Evolutionary conservation across 1,140 invertebrate species (phyloP), one percentile per base, ranked within the genome.

Genomic region (Drosophila varians): DNA sequence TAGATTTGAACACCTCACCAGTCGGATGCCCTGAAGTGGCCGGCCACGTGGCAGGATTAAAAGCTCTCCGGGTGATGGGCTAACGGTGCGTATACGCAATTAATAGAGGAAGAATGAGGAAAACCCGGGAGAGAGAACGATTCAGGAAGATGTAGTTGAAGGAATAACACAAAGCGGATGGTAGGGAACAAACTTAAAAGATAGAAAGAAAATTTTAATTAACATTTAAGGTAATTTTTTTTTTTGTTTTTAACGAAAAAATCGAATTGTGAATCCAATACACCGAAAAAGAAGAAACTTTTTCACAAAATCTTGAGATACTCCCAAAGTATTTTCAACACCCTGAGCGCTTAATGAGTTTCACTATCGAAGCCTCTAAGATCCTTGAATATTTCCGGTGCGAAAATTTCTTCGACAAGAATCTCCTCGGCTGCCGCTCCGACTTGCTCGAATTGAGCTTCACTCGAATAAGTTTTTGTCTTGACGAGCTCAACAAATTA

Each of bases 401-500:
- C 60, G 16, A 21, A 64, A 64, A 64, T 64, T 46, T n/a, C 8
- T 64, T 26, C 6, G 7, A n/a, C 26, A 64, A 64, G 60, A 64
- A 64, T 64, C 42, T 61, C 28, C n/a, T 14, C 16, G 7, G 19
- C 14, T 34, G 36, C 26, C 14, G 16, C 60, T 21, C 6, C 28
- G 53, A 68, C 46, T 68, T 66, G 9, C 31, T 45, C 31, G 25
- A 42, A 43, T 45, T 42, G 45, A 34, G 46, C 26, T 64, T 31
- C 12, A 25, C 11, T 64, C 18, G 23, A 16, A 48, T 19, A 36
- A 54, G 61, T 65, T 68, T 42, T 40, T 55, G 26, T 28, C 42
- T 12, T 61, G 12, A 64, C 38, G 60, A 64, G 49, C 46, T 69
- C 21, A 61, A 72, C 66, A 71, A 71, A 71, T 71, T 73, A 82